Percentiles rank a stretch among this genome's conserved stretches.
Evolutionary conservation across 2,797 vertebrate genomes (phyloP).

Genomic region (Ambastaia sidthimunki): DNA sequence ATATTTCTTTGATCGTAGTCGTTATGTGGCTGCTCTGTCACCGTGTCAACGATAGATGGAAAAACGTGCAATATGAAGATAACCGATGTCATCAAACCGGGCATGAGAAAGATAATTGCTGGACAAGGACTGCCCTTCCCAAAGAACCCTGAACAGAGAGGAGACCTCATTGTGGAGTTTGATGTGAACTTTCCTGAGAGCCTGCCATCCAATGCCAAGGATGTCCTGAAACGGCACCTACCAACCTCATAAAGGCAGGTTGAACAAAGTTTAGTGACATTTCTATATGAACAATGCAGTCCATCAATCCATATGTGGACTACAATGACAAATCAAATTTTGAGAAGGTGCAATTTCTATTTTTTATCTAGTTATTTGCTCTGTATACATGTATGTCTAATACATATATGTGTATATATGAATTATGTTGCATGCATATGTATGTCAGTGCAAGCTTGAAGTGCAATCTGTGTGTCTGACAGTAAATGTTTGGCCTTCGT

Average conservation of each 20-base stretch:
- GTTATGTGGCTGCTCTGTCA: slow-evolving; percentile 95
- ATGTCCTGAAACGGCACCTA: slow-evolving; percentile 94
- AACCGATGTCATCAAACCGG: slow-evolving; percentile 96
- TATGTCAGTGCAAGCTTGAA: slow-evolving; percentile 59
- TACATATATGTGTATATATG: slow-evolving; percentile 9
- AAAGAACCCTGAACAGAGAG: slow-evolving; percentile 94
- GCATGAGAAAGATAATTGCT: slow-evolving; percentile 93
- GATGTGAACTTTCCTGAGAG: slow-evolving; percentile 94
- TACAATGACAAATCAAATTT: slow-evolving; percentile 63
- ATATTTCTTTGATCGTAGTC: slow-evolving; percentile 80
- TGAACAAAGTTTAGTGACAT: slow-evolving; percentile 41
- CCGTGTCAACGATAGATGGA: slow-evolving; percentile 95
- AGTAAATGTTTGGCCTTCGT: slow-evolving; percentile 64
- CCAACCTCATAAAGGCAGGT: slow-evolving; percentile 81
- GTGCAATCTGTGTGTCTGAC: slow-evolving; percentile 66
- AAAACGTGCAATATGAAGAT: slow-evolving; percentile 96
- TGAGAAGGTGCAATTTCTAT: slow-evolving; percentile 79
- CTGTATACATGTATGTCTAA: slow-evolving; percentile 38
- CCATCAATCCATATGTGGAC: slow-evolving; percentile 52
- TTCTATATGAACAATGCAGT: slow-evolving; percentile 20
- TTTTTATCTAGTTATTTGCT: slow-evolving; percentile 72
- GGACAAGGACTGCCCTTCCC: slow-evolving; percentile 95
- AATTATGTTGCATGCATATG: slow-evolving; percentile 74
- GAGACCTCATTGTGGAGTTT: slow-evolving; percentile 98
- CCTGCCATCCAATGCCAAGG: slow-evolving; percentile 92